Evolutionary conservation across 2,113 vertebrate genomes (phyloP), one percentile per base, ranked within the genome.

Genomic region (Otocyon megalotis): DNA sequence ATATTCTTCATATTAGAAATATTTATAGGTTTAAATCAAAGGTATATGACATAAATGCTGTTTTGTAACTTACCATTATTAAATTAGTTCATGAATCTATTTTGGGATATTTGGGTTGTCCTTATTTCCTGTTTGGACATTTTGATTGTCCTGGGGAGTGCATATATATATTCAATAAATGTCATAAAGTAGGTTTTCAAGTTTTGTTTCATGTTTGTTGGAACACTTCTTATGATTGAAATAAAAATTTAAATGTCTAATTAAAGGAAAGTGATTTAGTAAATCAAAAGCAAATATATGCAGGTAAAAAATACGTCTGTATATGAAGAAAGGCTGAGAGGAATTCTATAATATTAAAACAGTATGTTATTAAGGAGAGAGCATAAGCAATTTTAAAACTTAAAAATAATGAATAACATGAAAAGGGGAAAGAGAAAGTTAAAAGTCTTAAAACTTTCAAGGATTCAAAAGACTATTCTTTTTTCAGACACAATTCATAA

Each of bases 401-500:
- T 87, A 54, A 90, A 92, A 90, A 10, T 30, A 50, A 71, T 88
- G 32, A 80, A 2, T 88, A 90, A 74, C 12, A 77, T 88, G 43
- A 82, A 74, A 93, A 72, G 60, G 16, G 8, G 20, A 63, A 77
- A 71, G 24, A 63, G 77, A 71, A 69, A 24, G 24, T 20, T 65
- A 82, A 93, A 87, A 85, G 28, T 71, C 28, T 90, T 81, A 77
- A 96, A 88, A 65, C 60, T 86, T 85, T 80, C 8, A 69, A 26
- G 13, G 26, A 77, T 77, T 50, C 19, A 54, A 37, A 83, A 93
- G 12, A 28, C 30, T 93, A 9, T 58, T 79, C 65, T 14, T 60
- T 92, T 86, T 95, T 90, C 76, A 96, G 53, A 77, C 16, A 90
- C 4, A 95, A 69, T 84, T 80, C 22, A 50, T 58, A 15, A 90